Evolutionary conservation across 2,888 invertebrate species (phyloP).

Genomic region (Apoderus coryli): DNA sequence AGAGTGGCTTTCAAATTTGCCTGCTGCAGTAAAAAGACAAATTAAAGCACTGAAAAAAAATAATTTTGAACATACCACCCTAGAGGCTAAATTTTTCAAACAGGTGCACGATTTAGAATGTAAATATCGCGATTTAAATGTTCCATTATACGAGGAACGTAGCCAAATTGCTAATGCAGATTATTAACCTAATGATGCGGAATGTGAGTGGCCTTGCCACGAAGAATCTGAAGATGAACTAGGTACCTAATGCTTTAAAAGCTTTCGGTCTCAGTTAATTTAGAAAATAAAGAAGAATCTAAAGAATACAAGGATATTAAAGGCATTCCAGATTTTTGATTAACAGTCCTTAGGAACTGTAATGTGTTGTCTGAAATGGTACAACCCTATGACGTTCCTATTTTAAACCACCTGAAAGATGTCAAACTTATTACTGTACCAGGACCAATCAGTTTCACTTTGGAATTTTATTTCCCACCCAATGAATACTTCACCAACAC

Average conservation of each 20-base stretch:
- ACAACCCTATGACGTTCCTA: slow-evolving; percentile 77
- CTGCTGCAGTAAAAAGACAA: slow-evolving; percentile 63
- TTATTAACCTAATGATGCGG: slow-evolving; percentile 81
- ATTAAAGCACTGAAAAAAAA: slow-evolving; percentile 75
- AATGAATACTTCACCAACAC: slow-evolving; percentile 82
- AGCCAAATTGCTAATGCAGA: slow-evolving; percentile 49
- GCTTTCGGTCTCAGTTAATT: slow-evolving; percentile 47
- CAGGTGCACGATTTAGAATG: slow-evolving; percentile 89
- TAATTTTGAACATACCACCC: slow-evolving; percentile 68
- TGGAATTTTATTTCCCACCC: slow-evolving; percentile 85
- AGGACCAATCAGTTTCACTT: too few species aligned
- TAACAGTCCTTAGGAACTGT: slow-evolving; percentile 86
- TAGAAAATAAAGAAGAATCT: slow-evolving; percentile 12
- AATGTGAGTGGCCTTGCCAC: slow-evolving; percentile 78
- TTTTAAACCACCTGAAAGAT: slow-evolving; percentile 70
- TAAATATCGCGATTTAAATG: slow-evolving; percentile 71
- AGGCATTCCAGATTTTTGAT: slow-evolving; percentile 93
- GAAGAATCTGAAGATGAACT: slow-evolving; percentile 35
- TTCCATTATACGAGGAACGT: slow-evolving; percentile 63
- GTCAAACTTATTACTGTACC: slow-evolving; percentile 72
- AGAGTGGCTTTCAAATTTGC: slow-evolving; percentile 47
- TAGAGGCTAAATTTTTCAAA: slow-evolving; percentile 86
- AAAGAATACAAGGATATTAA: slow-evolving; percentile 30
- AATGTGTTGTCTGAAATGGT: slow-evolving; percentile 78
- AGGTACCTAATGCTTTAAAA: slow-evolving; percentile 46